These are phyloP conservation scores for Drosophila nr. perissopoda DNA, from an alignment of 2,888 invertebrate genomes.

Conservation along the genomic window DNA sequence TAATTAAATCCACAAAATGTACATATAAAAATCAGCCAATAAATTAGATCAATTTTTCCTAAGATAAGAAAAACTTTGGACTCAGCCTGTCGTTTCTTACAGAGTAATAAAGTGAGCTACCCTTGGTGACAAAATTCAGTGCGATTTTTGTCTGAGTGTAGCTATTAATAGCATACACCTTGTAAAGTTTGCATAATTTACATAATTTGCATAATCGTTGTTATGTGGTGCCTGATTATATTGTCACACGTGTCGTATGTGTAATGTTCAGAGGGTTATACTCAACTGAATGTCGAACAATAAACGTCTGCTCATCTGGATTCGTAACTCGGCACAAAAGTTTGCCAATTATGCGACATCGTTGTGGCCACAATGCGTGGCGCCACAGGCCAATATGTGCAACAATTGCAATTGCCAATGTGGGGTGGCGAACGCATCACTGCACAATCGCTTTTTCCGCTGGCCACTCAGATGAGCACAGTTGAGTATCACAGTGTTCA, in stretches of 20 bases:
- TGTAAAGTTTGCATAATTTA: slow-evolving; percentile 1
- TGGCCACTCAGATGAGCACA: slow-evolving; percentile 13
- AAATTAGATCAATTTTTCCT: no score
- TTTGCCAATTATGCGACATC: slow-evolving; percentile 45
- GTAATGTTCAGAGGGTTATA: slow-evolving; percentile 14
- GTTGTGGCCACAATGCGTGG: slow-evolving; percentile 43
- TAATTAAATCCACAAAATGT: no score
- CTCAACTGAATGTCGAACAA: neutral
- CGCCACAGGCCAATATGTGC: slow-evolving; percentile 18
- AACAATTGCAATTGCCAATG: neutral
- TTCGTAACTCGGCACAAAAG: slow-evolving; percentile 24
- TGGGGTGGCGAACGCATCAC: neutral
- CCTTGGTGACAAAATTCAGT: no score
- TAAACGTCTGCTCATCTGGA: neutral
- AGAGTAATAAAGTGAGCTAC: neutral
- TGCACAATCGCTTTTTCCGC: slow-evolving; percentile 16
- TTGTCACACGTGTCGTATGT: slow-evolving; percentile 29
- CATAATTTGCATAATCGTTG: slow-evolving; percentile 17
- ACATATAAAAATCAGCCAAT: no score
- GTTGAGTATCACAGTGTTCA: neutral
- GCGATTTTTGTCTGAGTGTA: neutral
- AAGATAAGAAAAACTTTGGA: no score
- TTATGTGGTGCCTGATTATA: neutral
- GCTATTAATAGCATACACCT: neutral
- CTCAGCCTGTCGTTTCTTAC: neutral